These are phyloP conservation scores for Amblyteles armatorius DNA, from an alignment of 2,888 invertebrate genomes.

Conservation along the genomic window DNA sequence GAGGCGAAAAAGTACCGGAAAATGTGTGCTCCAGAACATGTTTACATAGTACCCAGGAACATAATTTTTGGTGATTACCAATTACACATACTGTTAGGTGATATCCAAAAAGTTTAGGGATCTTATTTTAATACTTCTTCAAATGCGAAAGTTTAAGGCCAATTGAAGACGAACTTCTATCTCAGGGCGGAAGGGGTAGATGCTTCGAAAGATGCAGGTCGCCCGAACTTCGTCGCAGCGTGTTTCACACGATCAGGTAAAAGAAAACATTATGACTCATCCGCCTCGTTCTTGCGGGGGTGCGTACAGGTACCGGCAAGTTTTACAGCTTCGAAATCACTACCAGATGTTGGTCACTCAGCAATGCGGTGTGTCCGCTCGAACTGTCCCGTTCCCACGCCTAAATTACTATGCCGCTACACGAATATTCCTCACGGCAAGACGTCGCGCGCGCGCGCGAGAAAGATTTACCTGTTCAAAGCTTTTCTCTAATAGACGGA, in stretches of 20 bases:
- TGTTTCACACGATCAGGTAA: conserved; percentile 66
- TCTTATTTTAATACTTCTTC: not conserved
- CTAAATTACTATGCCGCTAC: conserved; percentile 77
- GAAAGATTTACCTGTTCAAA: conserved; percentile 65
- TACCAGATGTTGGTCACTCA: conserved; percentile 80
- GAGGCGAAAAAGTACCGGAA: too few relatives aligned
- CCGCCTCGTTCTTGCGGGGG: conserved; percentile 43
- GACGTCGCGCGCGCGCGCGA: conserved; percentile 37
- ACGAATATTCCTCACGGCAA: conserved; percentile 73
- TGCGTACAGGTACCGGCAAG: conserved; percentile 70
- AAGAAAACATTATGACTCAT: conserved; percentile 56
- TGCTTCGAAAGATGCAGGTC: conserved; percentile 14
- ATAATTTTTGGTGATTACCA: too few relatives aligned
- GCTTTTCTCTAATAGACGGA: conserved; percentile 57
- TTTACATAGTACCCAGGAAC: too few relatives aligned
- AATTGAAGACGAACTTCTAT: not conserved
- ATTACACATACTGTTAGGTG: not conserved
- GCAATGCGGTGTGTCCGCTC: conserved; percentile 72
- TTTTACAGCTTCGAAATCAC: conserved; percentile 80
- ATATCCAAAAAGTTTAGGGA: not conserved
- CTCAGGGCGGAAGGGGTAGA: conserved; percentile 4
- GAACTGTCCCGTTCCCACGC: conserved; percentile 76
- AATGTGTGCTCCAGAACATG: not conserved
- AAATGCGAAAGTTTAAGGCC: not conserved
- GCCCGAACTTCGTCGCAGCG: conserved; percentile 16